These are phyloP conservation scores for Colaptes auratus DNA, from an alignment of 2,113 vertebrate genomes.

Conservation along the genomic window DNA sequence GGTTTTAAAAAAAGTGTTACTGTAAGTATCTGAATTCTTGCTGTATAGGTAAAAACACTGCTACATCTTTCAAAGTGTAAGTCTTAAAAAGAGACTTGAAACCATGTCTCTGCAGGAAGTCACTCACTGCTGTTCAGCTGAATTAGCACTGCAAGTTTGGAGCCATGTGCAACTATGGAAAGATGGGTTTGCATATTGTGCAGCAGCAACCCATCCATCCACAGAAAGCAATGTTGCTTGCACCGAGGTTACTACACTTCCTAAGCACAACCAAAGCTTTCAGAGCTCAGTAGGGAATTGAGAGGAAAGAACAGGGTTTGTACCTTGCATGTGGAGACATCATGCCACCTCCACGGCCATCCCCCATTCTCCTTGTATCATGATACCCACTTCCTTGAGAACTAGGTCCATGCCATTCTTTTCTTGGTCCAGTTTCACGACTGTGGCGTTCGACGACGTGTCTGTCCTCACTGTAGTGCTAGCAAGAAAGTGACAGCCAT, in stretches of 20 bases:
- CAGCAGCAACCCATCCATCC: neutral
- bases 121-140: neutral
- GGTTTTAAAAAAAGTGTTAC: constrained; percentile 17
- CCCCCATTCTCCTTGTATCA: constrained; percentile 85
- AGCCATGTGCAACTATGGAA: neutral
- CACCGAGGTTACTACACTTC: neutral
- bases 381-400: constrained; percentile 87
- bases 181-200: neutral
- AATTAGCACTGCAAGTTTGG: neutral
- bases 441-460: constrained; percentile 91
- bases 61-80: neutral
- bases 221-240: neutral
- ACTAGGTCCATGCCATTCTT: constrained; percentile 90
- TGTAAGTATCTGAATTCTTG: neutral
- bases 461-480: constrained; percentile 89
- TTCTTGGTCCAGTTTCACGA: constrained; percentile 89
- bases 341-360: constrained; percentile 84
- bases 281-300: neutral
- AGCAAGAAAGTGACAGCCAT: neutral
- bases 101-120: neutral
- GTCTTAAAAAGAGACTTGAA: neutral
- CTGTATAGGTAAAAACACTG: neutral
- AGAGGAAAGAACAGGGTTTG: neutral
- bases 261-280: neutral
- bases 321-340: constrained; percentile 91